These are phyloP conservation scores for Conger conger DNA, from an alignment of 2,113 vertebrate genomes.

Conservation along the genomic window DNA sequence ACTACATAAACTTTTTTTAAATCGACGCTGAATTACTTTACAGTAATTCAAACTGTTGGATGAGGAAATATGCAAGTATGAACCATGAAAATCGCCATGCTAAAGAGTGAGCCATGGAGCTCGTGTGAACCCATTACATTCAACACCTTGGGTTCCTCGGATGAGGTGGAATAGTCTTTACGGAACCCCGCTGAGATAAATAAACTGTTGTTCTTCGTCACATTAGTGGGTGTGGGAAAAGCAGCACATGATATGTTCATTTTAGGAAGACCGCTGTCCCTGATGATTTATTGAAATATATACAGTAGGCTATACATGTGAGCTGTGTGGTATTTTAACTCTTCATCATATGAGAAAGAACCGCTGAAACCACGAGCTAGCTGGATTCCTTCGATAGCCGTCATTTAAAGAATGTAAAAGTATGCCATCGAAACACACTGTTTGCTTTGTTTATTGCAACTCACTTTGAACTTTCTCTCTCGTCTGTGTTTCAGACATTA, in stretches of 20 bases:
- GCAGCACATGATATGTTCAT: neutral
- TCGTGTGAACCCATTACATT: conserved; percentile 50
- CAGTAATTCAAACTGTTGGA: neutral
- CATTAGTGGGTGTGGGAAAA: conserved; percentile 4
- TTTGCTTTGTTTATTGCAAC: neutral
- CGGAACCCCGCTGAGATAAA: conserved; percentile 41
- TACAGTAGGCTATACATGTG: neutral
- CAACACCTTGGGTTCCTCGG: conserved; percentile 37
- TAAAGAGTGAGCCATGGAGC: neutral
- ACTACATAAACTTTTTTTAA: neutral
- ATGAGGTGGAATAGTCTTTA: conserved; percentile 47
- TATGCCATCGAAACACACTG: neutral
- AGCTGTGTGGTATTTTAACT: conserved; percentile 3
- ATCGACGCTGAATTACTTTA: neutral
- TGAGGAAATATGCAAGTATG: neutral
- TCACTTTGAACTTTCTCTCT: neutral
- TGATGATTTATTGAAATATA: neutral
- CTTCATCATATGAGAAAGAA: neutral
- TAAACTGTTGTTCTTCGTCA: conserved; percentile 32
- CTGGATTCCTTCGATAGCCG: neutral
- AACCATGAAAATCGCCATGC: neutral
- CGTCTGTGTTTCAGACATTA: conserved; percentile 33
- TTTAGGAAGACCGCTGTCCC: conserved; percentile 5
- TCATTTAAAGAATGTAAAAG: neutral
- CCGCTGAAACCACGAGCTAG: neutral